Base-by-base conservation (phyloP, 2,888 invertebrate species). In the Campoletis raptor region DNA sequence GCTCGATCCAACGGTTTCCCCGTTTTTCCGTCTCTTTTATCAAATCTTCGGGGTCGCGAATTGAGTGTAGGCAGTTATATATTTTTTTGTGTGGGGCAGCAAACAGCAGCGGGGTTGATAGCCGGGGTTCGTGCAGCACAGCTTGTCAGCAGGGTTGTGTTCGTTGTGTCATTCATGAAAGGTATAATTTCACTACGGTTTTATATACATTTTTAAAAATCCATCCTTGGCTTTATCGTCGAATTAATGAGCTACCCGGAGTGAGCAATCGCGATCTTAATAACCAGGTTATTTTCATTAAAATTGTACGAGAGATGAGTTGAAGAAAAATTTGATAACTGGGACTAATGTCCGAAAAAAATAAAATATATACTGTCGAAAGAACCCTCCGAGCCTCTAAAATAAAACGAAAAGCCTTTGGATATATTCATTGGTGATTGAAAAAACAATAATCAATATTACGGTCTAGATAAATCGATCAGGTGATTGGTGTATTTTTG, bases 121-220 rank as follows among this genome's bases (percentile, higher is more conserved):
- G 93, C 93, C 92, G 92, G 94, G 92, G 90, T 92, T 94, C 94
- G 94, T 94, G 94, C 94, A 94, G 94, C 94, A 94, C 94, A 94
- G 94, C 94, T 94, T 94, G 94, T 94, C 94, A 94, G 94, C 94
- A 94, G 94, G 94, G 93, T 94, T 93, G 93, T 94, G 94, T 94
- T 92, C 92, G 91, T 92, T 89, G 93, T 93, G 92, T 93, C 92
- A 91, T 92, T 92, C 91, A 92, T 92, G 92, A 91, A 82, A 91
- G 89, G 91, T 91, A 86, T 88, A 85, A 90, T 89, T 91, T 92
- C 91, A 89, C 90, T 92, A 92, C 91, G 74, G 80, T 88, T 85
- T 81, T 83, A 72, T 83, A 67, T 86, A 78, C 81, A 78, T 57
- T 76, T 79, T 70, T 86, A 85, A 85, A 85, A 78, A 88, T 88